phyloP scores from a whole-genome alignment of 2,797 vertebrate genomes.

The Zenarchopterus dispar region DNA sequence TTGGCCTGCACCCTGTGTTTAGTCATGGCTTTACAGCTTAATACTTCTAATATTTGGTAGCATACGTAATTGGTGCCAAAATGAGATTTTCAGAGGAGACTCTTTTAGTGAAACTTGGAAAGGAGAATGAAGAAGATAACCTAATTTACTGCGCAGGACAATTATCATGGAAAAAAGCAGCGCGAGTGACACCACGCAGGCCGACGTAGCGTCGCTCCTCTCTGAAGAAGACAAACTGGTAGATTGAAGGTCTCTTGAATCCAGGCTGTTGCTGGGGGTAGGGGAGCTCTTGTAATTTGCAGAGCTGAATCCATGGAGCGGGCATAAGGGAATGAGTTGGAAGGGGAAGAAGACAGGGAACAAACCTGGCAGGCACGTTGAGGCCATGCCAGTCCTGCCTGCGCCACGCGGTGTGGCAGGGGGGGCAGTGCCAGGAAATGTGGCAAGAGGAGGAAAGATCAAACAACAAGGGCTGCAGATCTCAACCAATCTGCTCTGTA shows the following conservation, averaged over 20 bases:
- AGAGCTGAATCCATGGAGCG: conserved; percentile 76
- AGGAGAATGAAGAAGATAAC: conserved; percentile 56
- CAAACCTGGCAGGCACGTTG: conserved; percentile 86
- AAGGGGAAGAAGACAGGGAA: conserved; percentile 81
- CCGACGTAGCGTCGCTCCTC: conserved; percentile 66
- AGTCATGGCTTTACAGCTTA: conserved; percentile 54
- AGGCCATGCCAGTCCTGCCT: conserved; percentile 86
- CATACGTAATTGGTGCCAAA: conserved; percentile 42
- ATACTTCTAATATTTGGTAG: conserved; percentile 50
- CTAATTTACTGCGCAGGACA: conserved; percentile 61
- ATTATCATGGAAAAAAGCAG: conserved; percentile 55
- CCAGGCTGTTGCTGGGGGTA: conserved; percentile 74
- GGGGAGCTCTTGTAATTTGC: conserved; percentile 82
- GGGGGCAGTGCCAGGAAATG: conserved; percentile 84
- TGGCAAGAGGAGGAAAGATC: conserved; percentile 88
- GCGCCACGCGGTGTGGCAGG: conserved; percentile 85
- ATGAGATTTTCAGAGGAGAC: conserved; percentile 43
- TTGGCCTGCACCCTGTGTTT: conserved; percentile 51
- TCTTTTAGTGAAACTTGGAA: conserved; percentile 55
- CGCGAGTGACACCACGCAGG: conserved; percentile 55
- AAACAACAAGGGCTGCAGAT: conserved; percentile 89
- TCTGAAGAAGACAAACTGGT: conserved; percentile 78
- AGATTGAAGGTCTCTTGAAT: conserved; percentile 79
- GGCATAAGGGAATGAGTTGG: conserved; percentile 83
- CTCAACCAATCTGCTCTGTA: conserved; percentile 89